Evolutionary conservation across 2,113 vertebrate species (phyloP).

Genomic region (Onychorhynchus coronatus): DNA sequence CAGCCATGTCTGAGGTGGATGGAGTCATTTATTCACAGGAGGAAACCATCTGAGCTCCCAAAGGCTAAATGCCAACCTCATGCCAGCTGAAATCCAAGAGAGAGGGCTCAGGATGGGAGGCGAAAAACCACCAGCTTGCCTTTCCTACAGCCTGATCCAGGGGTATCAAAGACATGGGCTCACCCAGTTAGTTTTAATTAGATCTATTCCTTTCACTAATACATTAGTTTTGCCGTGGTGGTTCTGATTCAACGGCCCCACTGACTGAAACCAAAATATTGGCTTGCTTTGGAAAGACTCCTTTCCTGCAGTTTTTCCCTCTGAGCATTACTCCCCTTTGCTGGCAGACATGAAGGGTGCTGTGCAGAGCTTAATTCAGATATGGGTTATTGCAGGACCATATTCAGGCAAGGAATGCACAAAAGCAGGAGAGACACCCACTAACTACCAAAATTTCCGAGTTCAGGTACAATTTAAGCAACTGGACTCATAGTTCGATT

Average conservation of each 20-base stretch:
- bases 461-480: background rate
- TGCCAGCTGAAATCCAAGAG: background rate
- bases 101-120: background rate
- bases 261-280: accelerated
- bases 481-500: background rate
- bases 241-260: background rate
- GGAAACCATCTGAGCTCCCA: background rate
- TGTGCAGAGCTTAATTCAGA: background rate
- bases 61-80: background rate
- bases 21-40: background rate
- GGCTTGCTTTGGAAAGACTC: background rate
- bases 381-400: background rate
- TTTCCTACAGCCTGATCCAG: background rate
- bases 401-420: background rate
- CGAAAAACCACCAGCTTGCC: background rate
- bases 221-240: background rate
- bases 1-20: accelerated
- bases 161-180: background rate
- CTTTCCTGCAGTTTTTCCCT: background rate
- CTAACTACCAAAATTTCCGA: background rate
- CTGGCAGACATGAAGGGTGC: background rate
- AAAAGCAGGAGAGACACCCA: background rate
- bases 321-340: background rate
- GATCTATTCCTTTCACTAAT: background rate
- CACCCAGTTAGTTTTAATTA: background rate